phyloP scores from a whole-genome alignment of 2,888 invertebrate species.

The Xestia rhomboidea region DNA sequence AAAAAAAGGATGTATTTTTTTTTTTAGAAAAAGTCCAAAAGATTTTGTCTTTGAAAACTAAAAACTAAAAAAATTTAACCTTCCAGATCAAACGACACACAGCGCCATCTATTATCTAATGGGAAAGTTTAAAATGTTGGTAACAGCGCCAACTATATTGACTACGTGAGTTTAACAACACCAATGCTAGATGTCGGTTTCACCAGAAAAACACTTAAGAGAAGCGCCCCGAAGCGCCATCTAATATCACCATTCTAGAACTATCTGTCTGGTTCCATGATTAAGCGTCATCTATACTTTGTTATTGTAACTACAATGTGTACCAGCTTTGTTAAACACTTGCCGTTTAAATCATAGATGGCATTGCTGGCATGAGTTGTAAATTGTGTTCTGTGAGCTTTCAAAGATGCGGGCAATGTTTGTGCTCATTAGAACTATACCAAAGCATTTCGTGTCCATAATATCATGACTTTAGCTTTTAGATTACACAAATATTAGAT shows the following conservation, averaged over 20 bases:
- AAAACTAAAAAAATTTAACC: no score
- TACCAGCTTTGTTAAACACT: background rate
- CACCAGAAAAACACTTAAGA: rapidly evolving
- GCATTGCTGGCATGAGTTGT: background rate
- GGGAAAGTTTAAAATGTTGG: rapidly evolving
- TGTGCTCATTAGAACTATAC: constrained; percentile 16
- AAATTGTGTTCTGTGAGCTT: background rate
- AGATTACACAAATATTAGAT: constrained; percentile 51
- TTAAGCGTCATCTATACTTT: constrained; percentile 26
- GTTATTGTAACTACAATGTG: rapidly evolving
- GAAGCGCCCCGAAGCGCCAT: constrained; percentile 29
- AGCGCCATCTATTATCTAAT: constrained; percentile 48
- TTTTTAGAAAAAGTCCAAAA: background rate
- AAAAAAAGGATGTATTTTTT: background rate
- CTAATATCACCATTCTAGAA: background rate
- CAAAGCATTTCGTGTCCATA: constrained; percentile 37
- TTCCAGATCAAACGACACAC: background rate
- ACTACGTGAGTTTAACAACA: rapidly evolving
- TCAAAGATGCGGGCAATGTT: background rate
- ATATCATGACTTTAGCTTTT: constrained; percentile 25
- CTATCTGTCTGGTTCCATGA: rapidly evolving
- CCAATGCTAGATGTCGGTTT: background rate
- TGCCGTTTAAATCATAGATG: constrained; percentile 6
- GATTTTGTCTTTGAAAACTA: no score
- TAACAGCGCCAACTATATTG: constrained; percentile 31